Conservation (phyloP, 2,888 invertebrate species). For the Galerucella pusilla region DNA sequence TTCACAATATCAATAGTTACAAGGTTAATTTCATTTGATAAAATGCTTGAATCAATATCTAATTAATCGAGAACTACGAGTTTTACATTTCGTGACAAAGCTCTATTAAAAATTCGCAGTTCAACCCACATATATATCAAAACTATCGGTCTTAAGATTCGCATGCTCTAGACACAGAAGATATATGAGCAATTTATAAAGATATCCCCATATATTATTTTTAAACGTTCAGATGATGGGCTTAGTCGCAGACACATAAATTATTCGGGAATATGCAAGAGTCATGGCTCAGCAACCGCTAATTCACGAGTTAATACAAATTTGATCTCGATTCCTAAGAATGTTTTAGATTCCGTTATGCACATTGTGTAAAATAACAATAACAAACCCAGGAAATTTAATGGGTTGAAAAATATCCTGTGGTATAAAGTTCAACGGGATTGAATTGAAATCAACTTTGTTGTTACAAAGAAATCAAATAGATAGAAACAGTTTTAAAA, state of each 20-base stretch:
- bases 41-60: background rate
- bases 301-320: slow-evolving; percentile 52
- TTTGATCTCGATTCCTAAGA: background rate
- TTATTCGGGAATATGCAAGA: slow-evolving; percentile 51
- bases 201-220: slow-evolving; percentile 59
- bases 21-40: no score
- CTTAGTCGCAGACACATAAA: slow-evolving; percentile 58
- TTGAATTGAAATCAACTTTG: no score
- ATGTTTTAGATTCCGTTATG: no score
- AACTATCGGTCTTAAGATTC: slow-evolving; percentile 8
- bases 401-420: no score
- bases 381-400: no score
- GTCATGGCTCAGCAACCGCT: slow-evolving; percentile 47
- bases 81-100: slow-evolving; percentile 12
- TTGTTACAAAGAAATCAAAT: no score
- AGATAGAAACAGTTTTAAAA: no score
- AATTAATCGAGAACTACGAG: background rate
- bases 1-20: no score
- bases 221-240: slow-evolving; percentile 56
- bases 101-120: background rate
- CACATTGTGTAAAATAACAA: no score
- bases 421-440: no score
- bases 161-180: slow-evolving; percentile 6
- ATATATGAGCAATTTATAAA: slow-evolving; percentile 53
- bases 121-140: slow-evolving; percentile 4